Conservation (phyloP, 2,888 invertebrate genomes). For the Steinernema hermaphroditum region DNA sequence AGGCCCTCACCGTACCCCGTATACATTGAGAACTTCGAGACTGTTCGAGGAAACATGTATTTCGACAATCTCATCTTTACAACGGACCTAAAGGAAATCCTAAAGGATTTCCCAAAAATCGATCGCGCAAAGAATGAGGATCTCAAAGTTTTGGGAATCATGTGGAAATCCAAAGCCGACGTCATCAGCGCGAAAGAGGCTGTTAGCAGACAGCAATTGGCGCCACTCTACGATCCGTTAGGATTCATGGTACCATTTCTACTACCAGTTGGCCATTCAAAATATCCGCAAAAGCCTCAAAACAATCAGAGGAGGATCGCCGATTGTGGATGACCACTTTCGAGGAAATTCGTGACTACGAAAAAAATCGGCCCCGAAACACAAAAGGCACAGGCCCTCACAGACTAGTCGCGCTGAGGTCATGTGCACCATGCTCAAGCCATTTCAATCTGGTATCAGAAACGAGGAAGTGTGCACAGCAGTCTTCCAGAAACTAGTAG, state of each 20-base stretch:
- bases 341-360: neutral
- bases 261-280: constrained; percentile 26
- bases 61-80: constrained; percentile 37
- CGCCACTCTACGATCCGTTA: constrained; percentile 36
- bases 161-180: constrained; percentile 31
- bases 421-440: neutral
- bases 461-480: neutral
- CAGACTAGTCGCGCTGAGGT: neutral
- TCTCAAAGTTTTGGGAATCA: constrained; percentile 32
- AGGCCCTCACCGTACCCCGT: too few relatives aligned
- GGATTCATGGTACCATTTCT: constrained; percentile 33
- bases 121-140: neutral
- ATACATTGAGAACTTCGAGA: constrained; percentile 36
- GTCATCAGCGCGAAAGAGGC: neutral
- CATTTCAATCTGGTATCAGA: neutral
- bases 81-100: neutral
- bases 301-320: neutral
- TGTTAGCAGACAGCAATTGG: constrained; percentile 18
- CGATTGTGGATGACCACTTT: neutral
- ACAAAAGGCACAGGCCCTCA: neutral
- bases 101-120: neutral
- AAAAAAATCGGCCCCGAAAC: neutral
- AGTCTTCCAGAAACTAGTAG: neutral
- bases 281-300: neutral
- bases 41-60: constrained; percentile 35